phyloP scores from a whole-genome alignment of 2,888 invertebrate genomes.

The Mycogona germanica region DNA sequence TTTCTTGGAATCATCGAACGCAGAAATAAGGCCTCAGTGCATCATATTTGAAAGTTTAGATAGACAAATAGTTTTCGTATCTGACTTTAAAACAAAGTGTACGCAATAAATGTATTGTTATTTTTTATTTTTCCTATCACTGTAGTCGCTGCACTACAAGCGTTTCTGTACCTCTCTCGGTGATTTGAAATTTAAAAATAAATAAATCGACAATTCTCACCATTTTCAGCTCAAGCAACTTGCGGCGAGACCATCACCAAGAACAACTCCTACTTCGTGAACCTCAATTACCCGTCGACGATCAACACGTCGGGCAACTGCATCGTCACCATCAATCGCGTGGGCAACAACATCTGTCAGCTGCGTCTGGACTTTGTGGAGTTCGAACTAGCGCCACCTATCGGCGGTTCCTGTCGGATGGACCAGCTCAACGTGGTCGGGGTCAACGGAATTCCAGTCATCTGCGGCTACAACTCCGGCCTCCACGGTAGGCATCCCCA shows the following conservation, averaged over 20 bases:
- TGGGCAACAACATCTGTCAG: constrained; percentile 20
- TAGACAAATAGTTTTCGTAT: too few relatives aligned
- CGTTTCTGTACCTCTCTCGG: too few relatives aligned
- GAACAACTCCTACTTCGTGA: constrained; percentile 21
- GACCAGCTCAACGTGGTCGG: constrained; percentile 21
- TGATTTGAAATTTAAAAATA: too few relatives aligned
- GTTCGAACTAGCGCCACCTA: constrained; percentile 19
- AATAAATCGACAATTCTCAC: too few relatives aligned
- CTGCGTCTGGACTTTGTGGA: constrained; percentile 20
- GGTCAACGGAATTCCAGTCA: constrained; percentile 20
- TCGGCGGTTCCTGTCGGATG: constrained; percentile 19
- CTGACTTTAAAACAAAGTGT: too few relatives aligned
- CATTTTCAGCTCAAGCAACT: constrained; percentile 15
- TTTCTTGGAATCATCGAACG: background rate
- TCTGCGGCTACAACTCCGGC: constrained; percentile 21
- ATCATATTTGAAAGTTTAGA: too few relatives aligned
- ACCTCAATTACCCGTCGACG: constrained; percentile 20
- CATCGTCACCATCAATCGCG: constrained; percentile 20
- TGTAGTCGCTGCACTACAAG: too few relatives aligned
- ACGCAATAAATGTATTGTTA: too few relatives aligned
- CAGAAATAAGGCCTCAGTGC: background rate
- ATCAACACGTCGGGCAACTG: constrained; percentile 21
- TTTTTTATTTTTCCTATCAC: too few relatives aligned
- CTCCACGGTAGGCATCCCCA: constrained; percentile 15
- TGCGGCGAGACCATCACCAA: constrained; percentile 18